A percentile compares a stretch with the other conserved stretches of the same genome.
Conservation (phyloP, 2,113 vertebrate species). For the Pelusios castaneus region DNA sequence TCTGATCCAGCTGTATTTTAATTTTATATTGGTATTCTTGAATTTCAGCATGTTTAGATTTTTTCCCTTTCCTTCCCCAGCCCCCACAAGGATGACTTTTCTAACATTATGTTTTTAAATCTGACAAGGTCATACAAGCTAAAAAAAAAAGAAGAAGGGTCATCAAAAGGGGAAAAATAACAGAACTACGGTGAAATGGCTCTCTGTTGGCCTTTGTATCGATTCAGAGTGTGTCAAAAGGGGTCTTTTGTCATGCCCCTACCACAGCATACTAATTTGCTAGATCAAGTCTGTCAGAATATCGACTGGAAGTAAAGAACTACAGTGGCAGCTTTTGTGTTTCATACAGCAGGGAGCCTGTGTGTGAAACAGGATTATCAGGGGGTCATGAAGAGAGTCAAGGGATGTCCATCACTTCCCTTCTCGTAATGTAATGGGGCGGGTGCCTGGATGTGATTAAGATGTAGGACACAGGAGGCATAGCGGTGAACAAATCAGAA, state of each 20-base stretch:
- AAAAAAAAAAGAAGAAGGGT: slow-evolving; percentile 75
- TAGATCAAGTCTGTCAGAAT: slow-evolving; percentile 98
- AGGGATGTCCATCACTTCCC: slow-evolving; percentile 96
- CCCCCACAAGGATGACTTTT: slow-evolving; percentile 73
- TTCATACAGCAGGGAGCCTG: slow-evolving; percentile 92
- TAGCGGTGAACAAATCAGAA: slow-evolving; percentile 81
- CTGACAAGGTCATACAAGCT: slow-evolving; percentile 83
- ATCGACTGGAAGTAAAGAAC: slow-evolving; percentile 96
- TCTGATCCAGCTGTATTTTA: slow-evolving; percentile 56
- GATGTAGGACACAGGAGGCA: slow-evolving; percentile 89
- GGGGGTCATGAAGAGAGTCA: slow-evolving; percentile 96
- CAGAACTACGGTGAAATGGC: slow-evolving; percentile 85
- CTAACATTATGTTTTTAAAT: slow-evolving; percentile 80
- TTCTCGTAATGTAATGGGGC: slow-evolving; percentile 90
- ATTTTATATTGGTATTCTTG: slow-evolving; percentile 34
- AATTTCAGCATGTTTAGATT: slow-evolving; percentile 50
- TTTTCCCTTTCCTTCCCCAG: slow-evolving; percentile 16
- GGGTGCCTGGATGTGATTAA: slow-evolving; percentile 90
- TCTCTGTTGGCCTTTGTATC: slow-evolving; percentile 93
- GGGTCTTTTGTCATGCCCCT: slow-evolving; percentile 97
- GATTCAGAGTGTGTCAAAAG: slow-evolving; percentile 96
- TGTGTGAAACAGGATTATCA: slow-evolving; percentile 99
- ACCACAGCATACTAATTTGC: slow-evolving; percentile 99
- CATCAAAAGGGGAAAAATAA: slow-evolving; percentile 85
- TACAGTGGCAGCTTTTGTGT: slow-evolving; percentile 94